These are phyloP conservation scores for Empidonax traillii DNA, from an alignment of 2,113 vertebrate genomes.

Conservation along the genomic window DNA sequence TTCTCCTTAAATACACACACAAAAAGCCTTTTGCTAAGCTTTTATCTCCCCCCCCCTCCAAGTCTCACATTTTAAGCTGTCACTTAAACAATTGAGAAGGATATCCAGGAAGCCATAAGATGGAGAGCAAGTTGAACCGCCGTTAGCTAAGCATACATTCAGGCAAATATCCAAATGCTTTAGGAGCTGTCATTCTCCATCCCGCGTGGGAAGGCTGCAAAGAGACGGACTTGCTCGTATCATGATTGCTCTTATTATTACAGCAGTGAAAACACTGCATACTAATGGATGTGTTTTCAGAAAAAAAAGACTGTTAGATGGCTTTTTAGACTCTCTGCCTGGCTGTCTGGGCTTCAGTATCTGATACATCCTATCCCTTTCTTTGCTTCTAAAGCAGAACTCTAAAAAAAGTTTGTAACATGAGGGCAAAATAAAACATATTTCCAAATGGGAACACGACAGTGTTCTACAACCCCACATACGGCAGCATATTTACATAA, in stretches of 20 bases:
- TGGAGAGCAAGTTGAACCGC: conserved; percentile 20
- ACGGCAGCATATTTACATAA: conserved; percentile 75
- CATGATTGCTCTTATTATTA: conserved; percentile 54
- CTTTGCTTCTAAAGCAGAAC: conserved; percentile 18
- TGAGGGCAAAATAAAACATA: conserved; percentile 60
- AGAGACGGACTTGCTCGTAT: conserved; percentile 51
- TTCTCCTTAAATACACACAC: conserved; percentile 29
- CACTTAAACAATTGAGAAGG: conserved; percentile 49
- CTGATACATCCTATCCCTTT: not conserved
- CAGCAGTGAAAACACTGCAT: conserved; percentile 24
- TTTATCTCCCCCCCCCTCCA: conserved; percentile 46
- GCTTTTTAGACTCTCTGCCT: conserved; percentile 27
- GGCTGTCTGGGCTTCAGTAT: conserved; percentile 18
- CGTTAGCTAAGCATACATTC: conserved; percentile 20
- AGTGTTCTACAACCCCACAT: conserved; percentile 48
- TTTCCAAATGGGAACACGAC: conserved; percentile 68
- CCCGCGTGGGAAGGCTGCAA: not conserved
- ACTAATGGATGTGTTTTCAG: conserved; percentile 26
- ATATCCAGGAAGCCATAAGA: conserved; percentile 50
- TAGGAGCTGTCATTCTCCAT: conserved; percentile 18
- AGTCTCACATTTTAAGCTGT: conserved; percentile 53
- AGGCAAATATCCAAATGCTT: conserved; percentile 51
- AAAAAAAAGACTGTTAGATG: not conserved
- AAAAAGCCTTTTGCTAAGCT: conserved; percentile 28
- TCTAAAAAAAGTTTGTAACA: conserved; percentile 43